phyloP scores from a whole-genome alignment of 2,113 vertebrate species.

The Patagioenas fasciata region DNA sequence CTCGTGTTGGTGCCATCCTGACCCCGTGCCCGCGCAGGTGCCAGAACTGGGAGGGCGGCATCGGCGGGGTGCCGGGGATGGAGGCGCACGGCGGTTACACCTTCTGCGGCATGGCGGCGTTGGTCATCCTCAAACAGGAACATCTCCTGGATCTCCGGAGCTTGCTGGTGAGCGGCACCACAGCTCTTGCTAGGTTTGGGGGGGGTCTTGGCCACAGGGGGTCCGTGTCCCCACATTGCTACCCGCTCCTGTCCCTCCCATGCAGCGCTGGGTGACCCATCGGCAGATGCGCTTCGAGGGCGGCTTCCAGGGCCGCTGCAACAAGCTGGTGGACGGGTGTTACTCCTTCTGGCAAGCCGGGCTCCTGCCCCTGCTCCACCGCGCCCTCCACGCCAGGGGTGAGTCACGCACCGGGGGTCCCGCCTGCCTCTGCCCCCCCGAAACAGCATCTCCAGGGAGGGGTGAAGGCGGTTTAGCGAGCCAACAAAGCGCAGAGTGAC shows the following conservation, averaged over 20 bases:
- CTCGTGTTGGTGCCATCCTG: rapidly evolving
- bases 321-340: constrained; percentile 97
- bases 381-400: constrained; percentile 89
- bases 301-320: constrained; percentile 96
- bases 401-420: neutral
- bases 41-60: constrained; percentile 98
- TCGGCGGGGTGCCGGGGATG: constrained; percentile 92
- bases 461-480: rapidly evolving
- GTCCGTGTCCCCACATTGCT: neutral
- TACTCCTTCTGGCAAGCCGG: constrained; percentile 99
- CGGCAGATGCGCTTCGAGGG: constrained; percentile 96
- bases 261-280: constrained; percentile 90
- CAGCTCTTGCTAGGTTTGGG: rapidly evolving
- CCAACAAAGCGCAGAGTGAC: rapidly evolving
- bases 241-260: neutral
- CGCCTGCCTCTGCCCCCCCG: neutral
- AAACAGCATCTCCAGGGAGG: rapidly evolving
- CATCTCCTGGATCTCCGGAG: constrained; percentile 89
- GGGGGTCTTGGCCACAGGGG: rapidly evolving
- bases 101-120: constrained; percentile 90
- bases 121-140: constrained; percentile 93
- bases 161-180: constrained; percentile 81
- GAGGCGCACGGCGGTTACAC: constrained; percentile 96
- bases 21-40: constrained; percentile 74
- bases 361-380: constrained; percentile 91